Evolutionary conservation across 2,888 invertebrate genomes (phyloP), one percentile per base, ranked within the genome.

Genomic region (Acleris emargana): DNA sequence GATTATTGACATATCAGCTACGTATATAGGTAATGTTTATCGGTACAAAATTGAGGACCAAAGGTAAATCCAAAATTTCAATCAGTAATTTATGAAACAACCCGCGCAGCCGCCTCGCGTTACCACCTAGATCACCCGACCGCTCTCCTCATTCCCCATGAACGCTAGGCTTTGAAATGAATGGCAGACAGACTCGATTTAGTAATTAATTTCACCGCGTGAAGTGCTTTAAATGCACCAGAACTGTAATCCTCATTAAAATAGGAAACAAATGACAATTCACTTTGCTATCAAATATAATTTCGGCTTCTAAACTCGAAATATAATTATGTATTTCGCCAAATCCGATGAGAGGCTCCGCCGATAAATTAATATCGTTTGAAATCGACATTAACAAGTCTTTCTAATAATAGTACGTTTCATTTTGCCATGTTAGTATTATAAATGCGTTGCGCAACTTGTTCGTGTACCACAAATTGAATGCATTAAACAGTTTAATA

Each of bases 191-290:
- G 85, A 85, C 84, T 77, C 87, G 86, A 88, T 91, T 88, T 88
- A 87, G 89, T 92, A 90, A 91, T 92, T 92, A 92, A 92, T 90
- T 91, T 89, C 85, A 86, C 86, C 82, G 83, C 83, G 84, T 81
- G 85, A 89, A 90, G 88, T 89, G 81, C 89, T 87, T 88, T 82
- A 88, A 91, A 91, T 90, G 91, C 89, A 89, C 85, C 83, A 87
- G 88, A 88, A 89, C 90, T 88, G 88, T 91, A 91, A 91, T 91
- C 90, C 91, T 85, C 86, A 88, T 89, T 89, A 89, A 91, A 91
- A 88, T 88, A 79, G 89, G 87, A 90, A 87, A 89, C 87, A 89
- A 80, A 82, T 85, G 84, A 80, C 88, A 87, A 87, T 91, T 90
- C 89, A 84, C 84, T 86, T 80, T 80, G 79, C 82, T 80, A 86